These are phyloP conservation scores for Dromius quadrimaculatus DNA, from an alignment of 2,888 invertebrate species.

Conservation along the genomic window DNA sequence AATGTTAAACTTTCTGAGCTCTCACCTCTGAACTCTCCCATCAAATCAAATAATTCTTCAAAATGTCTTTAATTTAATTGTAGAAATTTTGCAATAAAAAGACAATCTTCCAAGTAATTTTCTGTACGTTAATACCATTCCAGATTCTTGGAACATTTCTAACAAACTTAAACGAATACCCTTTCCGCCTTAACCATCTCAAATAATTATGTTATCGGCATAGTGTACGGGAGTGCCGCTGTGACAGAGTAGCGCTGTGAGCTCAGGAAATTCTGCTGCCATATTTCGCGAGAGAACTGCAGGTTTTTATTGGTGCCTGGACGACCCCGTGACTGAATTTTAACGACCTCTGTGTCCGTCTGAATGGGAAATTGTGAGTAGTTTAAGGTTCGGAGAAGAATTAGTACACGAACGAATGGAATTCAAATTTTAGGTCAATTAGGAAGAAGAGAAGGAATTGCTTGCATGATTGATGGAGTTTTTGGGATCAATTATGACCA, in stretches of 20 bases:
- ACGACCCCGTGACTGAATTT: conserved; percentile 37
- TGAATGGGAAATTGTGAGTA: conserved; percentile 25
- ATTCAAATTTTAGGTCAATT: conserved; percentile 26
- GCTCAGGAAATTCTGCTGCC: conserved; percentile 9
- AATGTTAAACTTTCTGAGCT: no score
- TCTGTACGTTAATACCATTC: conserved; percentile 13
- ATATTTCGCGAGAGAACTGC: conserved; percentile 23
- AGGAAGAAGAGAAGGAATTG: conserved; percentile 11
- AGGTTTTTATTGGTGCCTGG: conserved; percentile 34
- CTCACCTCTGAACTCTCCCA: no score
- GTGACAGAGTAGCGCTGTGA: no score
- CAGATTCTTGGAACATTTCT: conserved; percentile 2
- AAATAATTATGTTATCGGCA: conserved; percentile 31
- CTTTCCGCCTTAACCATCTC: conserved; percentile 15
- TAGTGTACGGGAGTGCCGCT: background rate
- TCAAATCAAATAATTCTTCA: background rate
- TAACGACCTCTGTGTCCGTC: conserved; percentile 26
- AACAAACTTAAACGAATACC: conserved; percentile 8
- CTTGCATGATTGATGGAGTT: conserved; percentile 8
- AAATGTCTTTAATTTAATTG: conserved; percentile 27
- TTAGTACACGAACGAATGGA: background rate
- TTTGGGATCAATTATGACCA: no score
- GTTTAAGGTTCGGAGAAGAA: conserved; percentile 15
- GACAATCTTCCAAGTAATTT: conserved; percentile 17
- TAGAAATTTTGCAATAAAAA: conserved; percentile 24